Evolutionary conservation across 2,797 vertebrate species (phyloP).

Genomic region (Epinephelus coioides): DNA sequence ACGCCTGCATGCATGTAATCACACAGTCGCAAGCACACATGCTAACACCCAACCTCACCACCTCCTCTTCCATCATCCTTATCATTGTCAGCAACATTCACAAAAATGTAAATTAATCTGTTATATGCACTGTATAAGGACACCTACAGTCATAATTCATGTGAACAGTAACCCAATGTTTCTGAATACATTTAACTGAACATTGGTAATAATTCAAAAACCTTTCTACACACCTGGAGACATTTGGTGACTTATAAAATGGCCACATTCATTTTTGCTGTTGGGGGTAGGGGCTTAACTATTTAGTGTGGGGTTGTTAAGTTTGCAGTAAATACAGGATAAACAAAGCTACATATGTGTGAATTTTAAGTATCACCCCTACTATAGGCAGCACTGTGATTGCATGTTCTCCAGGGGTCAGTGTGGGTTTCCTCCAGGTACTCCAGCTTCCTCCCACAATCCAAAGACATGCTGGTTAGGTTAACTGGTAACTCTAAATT

Average conservation of each 20-base stretch:
- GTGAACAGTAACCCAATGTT: background rate
- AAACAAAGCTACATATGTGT: too few species aligned
- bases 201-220: background rate
- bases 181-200: constrained; percentile 11
- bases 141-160: background rate
- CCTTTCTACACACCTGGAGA: constrained; percentile 1
- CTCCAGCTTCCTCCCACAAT: too few species aligned
- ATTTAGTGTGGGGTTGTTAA: too few species aligned
- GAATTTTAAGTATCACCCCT: too few species aligned
- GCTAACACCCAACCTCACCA: background rate
- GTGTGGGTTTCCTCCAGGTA: too few species aligned
- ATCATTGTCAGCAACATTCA: background rate
- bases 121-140: background rate
- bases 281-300: too few species aligned
- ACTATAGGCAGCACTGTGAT: too few species aligned
- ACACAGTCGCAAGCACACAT: background rate
- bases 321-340: too few species aligned
- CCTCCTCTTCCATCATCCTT: background rate
- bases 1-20: constrained; percentile 23
- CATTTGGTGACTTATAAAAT: background rate
- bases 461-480: too few species aligned
- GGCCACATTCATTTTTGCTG: background rate
- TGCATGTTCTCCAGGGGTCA: too few species aligned
- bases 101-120: background rate
- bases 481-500: too few species aligned